These are phyloP conservation scores for Laticauda laticaudata DNA, from an alignment of 2,113 vertebrate species.

Conservation along the genomic window DNA sequence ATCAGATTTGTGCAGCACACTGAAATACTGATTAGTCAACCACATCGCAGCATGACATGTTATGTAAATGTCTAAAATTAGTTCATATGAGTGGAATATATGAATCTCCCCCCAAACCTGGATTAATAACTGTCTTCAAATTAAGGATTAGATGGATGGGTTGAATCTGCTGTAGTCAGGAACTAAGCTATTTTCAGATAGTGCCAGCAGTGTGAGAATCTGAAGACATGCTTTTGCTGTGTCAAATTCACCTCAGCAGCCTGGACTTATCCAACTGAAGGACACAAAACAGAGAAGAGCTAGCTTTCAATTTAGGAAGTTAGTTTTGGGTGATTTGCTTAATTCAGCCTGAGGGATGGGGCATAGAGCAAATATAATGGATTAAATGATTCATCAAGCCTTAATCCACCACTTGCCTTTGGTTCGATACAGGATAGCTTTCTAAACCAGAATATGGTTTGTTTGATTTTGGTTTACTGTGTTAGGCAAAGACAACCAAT, in stretches of 20 bases:
- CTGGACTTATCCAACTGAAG: neutral
- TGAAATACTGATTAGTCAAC: neutral
- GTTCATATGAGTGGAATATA: neutral
- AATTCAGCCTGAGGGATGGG: neutral
- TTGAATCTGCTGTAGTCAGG: neutral
- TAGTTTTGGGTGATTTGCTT: neutral
- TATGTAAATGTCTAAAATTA: neutral
- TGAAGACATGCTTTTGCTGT: neutral
- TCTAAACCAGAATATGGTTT: neutral
- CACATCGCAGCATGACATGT: neutral
- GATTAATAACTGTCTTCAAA: neutral
- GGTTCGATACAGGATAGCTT: neutral
- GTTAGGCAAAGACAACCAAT: neutral
- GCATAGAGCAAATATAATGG: neutral
- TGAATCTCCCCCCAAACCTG: neutral
- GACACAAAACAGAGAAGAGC: neutral
- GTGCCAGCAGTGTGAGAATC: neutral
- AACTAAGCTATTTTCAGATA: neutral
- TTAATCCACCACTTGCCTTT: neutral
- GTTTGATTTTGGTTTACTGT: neutral
- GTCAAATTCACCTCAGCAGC: neutral
- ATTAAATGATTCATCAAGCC: neutral
- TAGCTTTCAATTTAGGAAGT: neutral
- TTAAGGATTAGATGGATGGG: neutral
- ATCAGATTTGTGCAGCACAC: neutral